A percentile compares a stretch with the other conserved stretches of the same genome.
Evolutionary conservation across 2,113 vertebrate genomes (phyloP).

Genomic region (Cephalopholis sonnerati): DNA sequence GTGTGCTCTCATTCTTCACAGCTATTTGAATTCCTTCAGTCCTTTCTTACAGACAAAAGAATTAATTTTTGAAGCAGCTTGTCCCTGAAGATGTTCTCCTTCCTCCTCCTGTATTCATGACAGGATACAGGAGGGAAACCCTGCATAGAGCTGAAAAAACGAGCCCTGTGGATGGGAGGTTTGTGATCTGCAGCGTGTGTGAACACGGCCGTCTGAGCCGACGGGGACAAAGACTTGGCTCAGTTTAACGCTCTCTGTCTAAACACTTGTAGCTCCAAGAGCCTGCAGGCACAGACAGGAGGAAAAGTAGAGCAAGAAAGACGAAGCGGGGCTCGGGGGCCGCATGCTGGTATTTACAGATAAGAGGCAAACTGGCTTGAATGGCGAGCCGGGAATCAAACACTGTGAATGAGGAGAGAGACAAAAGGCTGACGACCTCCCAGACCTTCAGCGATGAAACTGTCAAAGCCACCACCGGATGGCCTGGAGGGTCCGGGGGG

Average conservation of each 20-base stretch:
- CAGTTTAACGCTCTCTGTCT: conserved; percentile 43
- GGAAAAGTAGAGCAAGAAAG: conserved; percentile 28
- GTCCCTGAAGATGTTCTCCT: conserved; percentile 25
- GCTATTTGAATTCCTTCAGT: neutral
- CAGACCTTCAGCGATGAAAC: conserved; percentile 58
- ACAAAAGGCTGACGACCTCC: conserved; percentile 71
- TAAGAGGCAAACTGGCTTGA: conserved; percentile 55
- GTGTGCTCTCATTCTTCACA: neutral
- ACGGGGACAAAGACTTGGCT: conserved; percentile 50
- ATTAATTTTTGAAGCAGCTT: neutral
- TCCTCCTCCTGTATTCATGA: conserved; percentile 16
- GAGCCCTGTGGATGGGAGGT: conserved; percentile 15
- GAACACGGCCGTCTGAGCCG: conserved; percentile 50
- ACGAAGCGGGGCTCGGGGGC: conserved; percentile 3
- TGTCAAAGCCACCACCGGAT: conserved; percentile 42
- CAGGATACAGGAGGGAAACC: conserved; percentile 3
- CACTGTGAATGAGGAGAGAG: conserved; percentile 61
- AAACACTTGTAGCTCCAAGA: conserved; percentile 65
- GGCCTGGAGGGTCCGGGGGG: conserved; percentile 19
- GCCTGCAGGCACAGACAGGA: conserved; percentile 63
- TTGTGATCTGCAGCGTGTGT: conserved; percentile 56
- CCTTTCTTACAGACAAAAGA: conserved; percentile 1
- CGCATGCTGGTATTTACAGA: conserved; percentile 60
- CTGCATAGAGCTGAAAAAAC: neutral
- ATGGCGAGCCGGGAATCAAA: conserved; percentile 60